phyloP scores from a whole-genome alignment of 2,888 invertebrate genomes.

The Hemistola chrysoprasaria region DNA sequence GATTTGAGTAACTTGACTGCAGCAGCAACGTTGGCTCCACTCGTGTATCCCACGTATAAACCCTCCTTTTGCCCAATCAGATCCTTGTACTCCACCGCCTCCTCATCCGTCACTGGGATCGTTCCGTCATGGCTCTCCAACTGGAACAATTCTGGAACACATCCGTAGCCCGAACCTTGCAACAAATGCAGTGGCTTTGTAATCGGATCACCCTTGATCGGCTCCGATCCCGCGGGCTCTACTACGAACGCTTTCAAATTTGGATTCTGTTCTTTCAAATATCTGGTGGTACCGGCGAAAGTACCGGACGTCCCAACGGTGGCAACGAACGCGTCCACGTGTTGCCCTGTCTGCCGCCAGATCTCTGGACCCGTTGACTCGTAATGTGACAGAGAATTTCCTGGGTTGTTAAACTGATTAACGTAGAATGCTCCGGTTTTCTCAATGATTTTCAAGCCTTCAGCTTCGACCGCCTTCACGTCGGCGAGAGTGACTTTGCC shows the following conservation, averaged over 20 bases:
- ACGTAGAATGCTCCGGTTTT: constrained; percentile 64
- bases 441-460: constrained; percentile 51
- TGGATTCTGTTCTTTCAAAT: constrained; percentile 64
- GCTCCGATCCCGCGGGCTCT: constrained; percentile 66
- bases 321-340: constrained; percentile 64
- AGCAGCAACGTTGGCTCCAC: constrained; percentile 70
- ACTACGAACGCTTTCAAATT: constrained; percentile 58
- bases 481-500: constrained; percentile 69
- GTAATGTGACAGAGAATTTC: constrained; percentile 62
- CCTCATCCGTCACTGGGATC: constrained; percentile 64
- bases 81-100: constrained; percentile 55
- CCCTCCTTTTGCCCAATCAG: constrained; percentile 68
- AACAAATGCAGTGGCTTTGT: constrained; percentile 69
- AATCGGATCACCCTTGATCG: constrained; percentile 61
- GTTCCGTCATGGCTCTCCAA: constrained; percentile 66
- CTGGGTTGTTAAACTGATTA: constrained; percentile 64
- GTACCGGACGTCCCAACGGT: constrained; percentile 71
- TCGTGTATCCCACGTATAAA: constrained; percentile 69
- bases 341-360: constrained; percentile 72
- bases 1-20: constrained; percentile 64
- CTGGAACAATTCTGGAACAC: constrained; percentile 62
- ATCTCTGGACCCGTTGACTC: constrained; percentile 69
- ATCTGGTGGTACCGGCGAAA: constrained; percentile 61
- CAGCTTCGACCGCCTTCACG: constrained; percentile 59
- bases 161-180: constrained; percentile 73